These are phyloP conservation scores for Saccostrea echinata DNA, from an alignment of 1,140 invertebrate species.

Conservation along the genomic window DNA sequence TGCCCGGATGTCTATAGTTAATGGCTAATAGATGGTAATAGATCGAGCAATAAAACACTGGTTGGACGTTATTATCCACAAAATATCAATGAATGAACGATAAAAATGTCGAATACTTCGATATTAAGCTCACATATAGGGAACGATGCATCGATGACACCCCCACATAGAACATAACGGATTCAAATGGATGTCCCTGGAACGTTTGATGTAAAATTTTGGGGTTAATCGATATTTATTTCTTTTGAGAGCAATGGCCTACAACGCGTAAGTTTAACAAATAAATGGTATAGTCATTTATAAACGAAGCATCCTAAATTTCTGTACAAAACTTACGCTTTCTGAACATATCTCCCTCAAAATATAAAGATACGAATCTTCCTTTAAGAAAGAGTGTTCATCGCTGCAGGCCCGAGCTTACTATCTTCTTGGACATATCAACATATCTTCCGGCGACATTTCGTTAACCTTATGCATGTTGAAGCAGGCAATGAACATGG, in stretches of 20 bases:
- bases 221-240: too few relatives aligned
- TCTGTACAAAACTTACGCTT: not conserved
- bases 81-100: not conserved
- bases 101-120: not conserved
- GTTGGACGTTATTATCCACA: not conserved
- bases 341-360: conserved; percentile 1
- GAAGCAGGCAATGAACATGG: not conserved
- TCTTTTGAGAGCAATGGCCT: too few relatives aligned
- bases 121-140: not conserved
- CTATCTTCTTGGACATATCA: not conserved
- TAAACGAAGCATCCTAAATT: not conserved
- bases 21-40: not conserved
- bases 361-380: not conserved
- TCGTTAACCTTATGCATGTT: conserved; percentile 17
- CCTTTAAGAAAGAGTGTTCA: not conserved
- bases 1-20: not conserved
- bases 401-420: not conserved
- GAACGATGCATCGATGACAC: not conserved
- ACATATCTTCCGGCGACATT: not conserved
- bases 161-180: not conserved
- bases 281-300: too few relatives aligned
- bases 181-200: too few relatives aligned
- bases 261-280: too few relatives aligned
- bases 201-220: too few relatives aligned
- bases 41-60: not conserved